Evolutionary conservation across 2,797 vertebrate species (phyloP).

Genomic region (Pogonophryne albipinna): DNA sequence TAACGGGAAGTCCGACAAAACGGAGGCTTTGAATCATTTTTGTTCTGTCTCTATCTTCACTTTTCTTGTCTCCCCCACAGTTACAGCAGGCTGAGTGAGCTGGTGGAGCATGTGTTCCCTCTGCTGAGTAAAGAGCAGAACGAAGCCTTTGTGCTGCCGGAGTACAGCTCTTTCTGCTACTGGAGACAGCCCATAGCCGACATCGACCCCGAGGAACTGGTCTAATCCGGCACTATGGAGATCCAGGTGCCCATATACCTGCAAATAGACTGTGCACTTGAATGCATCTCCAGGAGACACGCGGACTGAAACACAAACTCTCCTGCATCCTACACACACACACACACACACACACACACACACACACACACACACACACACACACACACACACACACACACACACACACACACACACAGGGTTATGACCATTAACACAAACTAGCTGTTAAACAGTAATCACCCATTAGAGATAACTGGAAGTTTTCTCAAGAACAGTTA

Average conservation of each 20-base stretch:
- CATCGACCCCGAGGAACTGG: conserved; percentile 91
- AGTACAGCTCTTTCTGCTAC: conserved; percentile 98
- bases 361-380: too few species aligned
- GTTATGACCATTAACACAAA: conserved; percentile 17
- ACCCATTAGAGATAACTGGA: conserved; percentile 14
- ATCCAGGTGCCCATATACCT: conserved; percentile 33
- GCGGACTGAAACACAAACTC: conserved; percentile 34
- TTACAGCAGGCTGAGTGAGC: conserved; percentile 94
- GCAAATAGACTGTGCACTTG: conserved; percentile 42
- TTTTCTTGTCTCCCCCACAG: conserved; percentile 70
- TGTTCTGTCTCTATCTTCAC: not conserved
- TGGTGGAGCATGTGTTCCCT: conserved; percentile 97
- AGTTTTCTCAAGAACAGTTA: conserved; percentile 29
- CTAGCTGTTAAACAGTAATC: conserved; percentile 26
- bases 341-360: too few species aligned
- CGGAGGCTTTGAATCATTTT: not conserved
- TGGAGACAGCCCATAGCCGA: conserved; percentile 94
- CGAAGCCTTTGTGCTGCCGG: conserved; percentile 94
- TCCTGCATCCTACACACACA: not conserved
- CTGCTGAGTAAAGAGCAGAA: conserved; percentile 95
- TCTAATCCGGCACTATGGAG: conserved; percentile 75
- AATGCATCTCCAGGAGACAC: conserved; percentile 52
- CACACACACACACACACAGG: conserved; percentile 25
- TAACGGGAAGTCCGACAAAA: too few species aligned
- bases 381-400: too few species aligned